Evolutionary conservation across 92 coral and sea anemone species (phyloP).

Genomic region (Nematostella vectensis): DNA sequence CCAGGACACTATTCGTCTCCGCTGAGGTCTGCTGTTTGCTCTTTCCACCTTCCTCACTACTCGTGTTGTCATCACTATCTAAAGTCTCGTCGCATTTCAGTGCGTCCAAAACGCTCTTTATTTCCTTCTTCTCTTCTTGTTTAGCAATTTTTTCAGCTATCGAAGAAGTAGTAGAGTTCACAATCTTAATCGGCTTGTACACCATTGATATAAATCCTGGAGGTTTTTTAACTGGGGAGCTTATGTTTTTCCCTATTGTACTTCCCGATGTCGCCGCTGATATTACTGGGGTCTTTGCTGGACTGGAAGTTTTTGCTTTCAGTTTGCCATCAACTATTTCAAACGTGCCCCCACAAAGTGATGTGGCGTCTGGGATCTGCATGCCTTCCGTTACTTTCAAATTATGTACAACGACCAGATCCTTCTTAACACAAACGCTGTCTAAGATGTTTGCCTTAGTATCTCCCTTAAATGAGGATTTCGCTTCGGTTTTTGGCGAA

Average conservation of each 20-base stretch:
- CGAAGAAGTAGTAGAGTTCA: slow-evolving; percentile 5
- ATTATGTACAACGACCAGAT: background rate
- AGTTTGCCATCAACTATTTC: slow-evolving; percentile 3
- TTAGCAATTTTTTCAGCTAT: background rate
- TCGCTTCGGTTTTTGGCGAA: slow-evolving; percentile 16
- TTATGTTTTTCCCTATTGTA: too few relatives aligned
- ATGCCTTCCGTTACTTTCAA: background rate
- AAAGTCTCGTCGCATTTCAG: background rate
- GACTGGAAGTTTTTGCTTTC: background rate
- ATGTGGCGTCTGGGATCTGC: background rate
- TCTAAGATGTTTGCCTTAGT: background rate
- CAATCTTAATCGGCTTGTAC: slow-evolving; percentile 18
- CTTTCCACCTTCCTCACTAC: slow-evolving; percentile 1
- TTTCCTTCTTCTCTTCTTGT: background rate
- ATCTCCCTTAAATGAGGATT: background rate
- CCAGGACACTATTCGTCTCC: slow-evolving; percentile 5
- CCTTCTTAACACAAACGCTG: background rate
- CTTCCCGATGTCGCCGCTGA: background rate
- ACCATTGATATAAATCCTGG: slow-evolving; percentile 3
- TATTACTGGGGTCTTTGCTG: background rate
- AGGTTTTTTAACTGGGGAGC: too few relatives aligned
- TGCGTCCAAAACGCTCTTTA: background rate
- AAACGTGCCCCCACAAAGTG: background rate
- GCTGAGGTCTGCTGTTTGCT: slow-evolving; percentile 3
- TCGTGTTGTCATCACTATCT: background rate